These are phyloP conservation scores for Malurus alboscapulatus DNA, from an alignment of 2,113 vertebrate species.

Conservation along the genomic window DNA sequence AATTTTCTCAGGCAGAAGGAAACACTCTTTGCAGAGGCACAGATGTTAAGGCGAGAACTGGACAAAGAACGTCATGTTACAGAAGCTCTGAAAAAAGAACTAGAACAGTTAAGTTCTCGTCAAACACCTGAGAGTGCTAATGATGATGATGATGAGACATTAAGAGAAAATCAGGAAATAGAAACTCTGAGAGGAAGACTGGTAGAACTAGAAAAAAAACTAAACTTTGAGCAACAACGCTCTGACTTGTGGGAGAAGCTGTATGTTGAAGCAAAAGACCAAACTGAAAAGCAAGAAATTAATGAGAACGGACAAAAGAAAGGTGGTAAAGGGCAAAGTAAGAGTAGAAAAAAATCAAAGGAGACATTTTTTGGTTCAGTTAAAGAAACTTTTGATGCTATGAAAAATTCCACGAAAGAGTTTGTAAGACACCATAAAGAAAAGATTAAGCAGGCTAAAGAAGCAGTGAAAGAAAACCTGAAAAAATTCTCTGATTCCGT, in stretches of 20 bases:
- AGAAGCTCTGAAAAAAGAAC: constrained; percentile 77
- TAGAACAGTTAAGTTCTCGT: constrained; percentile 71
- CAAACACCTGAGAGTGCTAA: neutral
- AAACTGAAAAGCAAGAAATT: constrained; percentile 65
- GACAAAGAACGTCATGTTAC: constrained; percentile 81
- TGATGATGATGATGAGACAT: neutral
- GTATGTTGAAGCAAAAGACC: constrained; percentile 89
- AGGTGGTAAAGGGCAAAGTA: constrained; percentile 75
- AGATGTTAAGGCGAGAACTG: constrained; percentile 81
- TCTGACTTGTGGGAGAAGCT: constrained; percentile 95
- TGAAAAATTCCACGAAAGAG: constrained; percentile 97
- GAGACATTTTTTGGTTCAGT: constrained; percentile 85
- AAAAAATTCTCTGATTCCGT: constrained; percentile 96
- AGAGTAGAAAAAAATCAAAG: constrained; percentile 78
- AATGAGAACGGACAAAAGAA: constrained; percentile 54
- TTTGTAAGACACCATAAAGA: constrained; percentile 98
- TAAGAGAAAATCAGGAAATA: constrained; percentile 67
- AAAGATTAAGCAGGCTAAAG: constrained; percentile 96
- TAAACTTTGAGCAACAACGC: constrained; percentile 93
- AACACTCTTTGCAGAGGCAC: constrained; percentile 79
- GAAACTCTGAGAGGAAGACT: constrained; percentile 78
- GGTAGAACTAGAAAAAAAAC: constrained; percentile 84
- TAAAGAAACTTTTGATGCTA: constrained; percentile 92
- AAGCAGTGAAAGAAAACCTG: constrained; percentile 94
- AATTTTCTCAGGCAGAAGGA: constrained; percentile 82